Conservation (phyloP, 1,140 invertebrate species). For the Drosophila sucinea region DNA sequence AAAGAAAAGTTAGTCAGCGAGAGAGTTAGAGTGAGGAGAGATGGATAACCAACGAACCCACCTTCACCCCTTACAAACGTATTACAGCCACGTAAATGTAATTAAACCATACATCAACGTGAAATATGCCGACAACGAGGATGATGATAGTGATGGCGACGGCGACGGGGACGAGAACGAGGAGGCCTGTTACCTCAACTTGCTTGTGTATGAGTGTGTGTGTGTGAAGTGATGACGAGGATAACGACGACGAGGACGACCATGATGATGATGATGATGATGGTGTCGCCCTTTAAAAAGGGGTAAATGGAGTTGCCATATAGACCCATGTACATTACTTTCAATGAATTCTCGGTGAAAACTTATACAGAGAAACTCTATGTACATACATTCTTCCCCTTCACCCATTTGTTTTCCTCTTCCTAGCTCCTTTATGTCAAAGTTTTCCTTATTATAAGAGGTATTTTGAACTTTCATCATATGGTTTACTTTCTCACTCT, state of each 20-base stretch:
- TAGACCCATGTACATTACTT: slow-evolving; percentile 7
- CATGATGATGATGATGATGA: slow-evolving; percentile 5
- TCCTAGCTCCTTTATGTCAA: neutral
- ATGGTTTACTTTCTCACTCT: neutral
- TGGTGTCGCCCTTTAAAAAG: slow-evolving; percentile 2
- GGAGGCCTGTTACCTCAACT: slow-evolving; percentile 21
- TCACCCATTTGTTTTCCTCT: neutral
- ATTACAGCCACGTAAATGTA: slow-evolving; percentile 77
- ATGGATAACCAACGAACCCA: slow-evolving; percentile 6
- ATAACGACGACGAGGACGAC: neutral
- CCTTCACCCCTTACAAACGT: slow-evolving; percentile 19
- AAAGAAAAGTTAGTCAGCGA: slow-evolving; percentile 8
- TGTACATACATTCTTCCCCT: neutral
- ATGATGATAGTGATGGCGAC: too few species aligned
- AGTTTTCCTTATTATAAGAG: slow-evolving; percentile 6
- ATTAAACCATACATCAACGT: slow-evolving; percentile 82
- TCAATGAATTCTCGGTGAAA: neutral
- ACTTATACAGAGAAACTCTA: neutral
- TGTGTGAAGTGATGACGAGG: slow-evolving; percentile 8
- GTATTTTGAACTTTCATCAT: slow-evolving; percentile 12
- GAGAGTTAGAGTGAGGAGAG: neutral
- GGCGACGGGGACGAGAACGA: neutral
- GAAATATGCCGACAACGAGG: slow-evolving; percentile 72
- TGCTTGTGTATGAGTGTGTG: slow-evolving; percentile 18
- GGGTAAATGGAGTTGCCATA: slow-evolving; percentile 9